Conservation (phyloP, 2,797 vertebrate genomes). For the Lutra lutra region DNA sequence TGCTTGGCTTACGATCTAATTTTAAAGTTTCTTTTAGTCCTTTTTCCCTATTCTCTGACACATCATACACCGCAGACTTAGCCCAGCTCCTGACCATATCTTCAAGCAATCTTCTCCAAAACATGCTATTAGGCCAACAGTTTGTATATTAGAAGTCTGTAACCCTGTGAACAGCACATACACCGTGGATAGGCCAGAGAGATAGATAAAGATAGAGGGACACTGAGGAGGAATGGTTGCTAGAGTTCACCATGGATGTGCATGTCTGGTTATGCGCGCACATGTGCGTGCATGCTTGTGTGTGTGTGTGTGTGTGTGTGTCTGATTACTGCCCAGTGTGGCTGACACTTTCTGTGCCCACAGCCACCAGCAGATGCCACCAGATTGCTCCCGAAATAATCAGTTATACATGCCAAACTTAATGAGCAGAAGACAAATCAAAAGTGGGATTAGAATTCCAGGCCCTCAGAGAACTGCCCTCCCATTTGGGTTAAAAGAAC, state of each 20-base stretch:
- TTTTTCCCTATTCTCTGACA: neutral
- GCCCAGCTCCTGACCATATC: neutral
- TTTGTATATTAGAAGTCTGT: neutral
- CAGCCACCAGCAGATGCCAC: constrained; percentile 77
- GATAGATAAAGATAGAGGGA: neutral
- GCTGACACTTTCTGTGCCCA: constrained; percentile 28
- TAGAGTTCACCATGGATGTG: neutral
- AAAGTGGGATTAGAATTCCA: constrained; percentile 83
- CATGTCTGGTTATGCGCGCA: neutral
- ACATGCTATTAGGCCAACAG: neutral
- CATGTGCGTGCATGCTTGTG: neutral
- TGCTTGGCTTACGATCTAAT: constrained; percentile 27
- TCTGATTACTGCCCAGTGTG: constrained; percentile 54
- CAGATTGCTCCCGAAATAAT: constrained; percentile 82
- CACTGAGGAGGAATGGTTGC: neutral
- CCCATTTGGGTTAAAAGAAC: constrained; percentile 80
- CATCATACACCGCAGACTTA: neutral
- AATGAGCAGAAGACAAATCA: constrained; percentile 80
- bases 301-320: neutral
- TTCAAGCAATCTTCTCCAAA: neutral
- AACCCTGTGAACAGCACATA: neutral
- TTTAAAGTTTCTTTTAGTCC: neutral
- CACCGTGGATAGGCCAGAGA: neutral
- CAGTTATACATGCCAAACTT: constrained; percentile 80
- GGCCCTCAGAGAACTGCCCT: constrained; percentile 83